Conservation (phyloP, 1,140 invertebrate genomes). For the Heterodera schachtii region DNA sequence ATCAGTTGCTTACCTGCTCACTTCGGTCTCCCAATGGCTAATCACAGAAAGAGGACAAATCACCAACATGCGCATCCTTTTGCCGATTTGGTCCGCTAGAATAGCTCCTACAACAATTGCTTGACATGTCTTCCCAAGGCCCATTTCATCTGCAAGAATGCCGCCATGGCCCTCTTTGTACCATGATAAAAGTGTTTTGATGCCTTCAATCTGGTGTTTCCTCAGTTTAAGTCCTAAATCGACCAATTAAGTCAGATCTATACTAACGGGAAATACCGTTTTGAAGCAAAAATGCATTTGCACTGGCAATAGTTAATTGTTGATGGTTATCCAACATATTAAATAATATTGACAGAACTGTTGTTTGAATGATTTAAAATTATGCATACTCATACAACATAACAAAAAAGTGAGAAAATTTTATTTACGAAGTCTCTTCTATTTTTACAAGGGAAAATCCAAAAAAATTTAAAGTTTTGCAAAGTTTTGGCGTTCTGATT, state of each 20-base stretch:
- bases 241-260: not conserved
- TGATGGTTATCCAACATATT: not conserved
- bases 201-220: constrained; percentile 94
- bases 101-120: constrained; percentile 65
- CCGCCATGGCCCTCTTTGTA: constrained; percentile 34
- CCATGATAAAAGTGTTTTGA: constrained; percentile 99
- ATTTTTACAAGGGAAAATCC: too few species aligned
- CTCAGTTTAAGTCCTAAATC: constrained; percentile 28
- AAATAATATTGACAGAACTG: too few species aligned
- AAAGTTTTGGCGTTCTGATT: too few species aligned
- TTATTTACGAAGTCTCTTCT: too few species aligned
- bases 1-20: constrained; percentile 59
- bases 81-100: constrained; percentile 43
- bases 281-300: not conserved
- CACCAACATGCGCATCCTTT: constrained; percentile 58
- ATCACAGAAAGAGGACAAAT: constrained; percentile 67
- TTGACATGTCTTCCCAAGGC: constrained; percentile 68
- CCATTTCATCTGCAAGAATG: constrained; percentile 69
- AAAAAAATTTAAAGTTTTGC: too few species aligned
- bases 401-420: too few species aligned
- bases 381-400: too few species aligned
- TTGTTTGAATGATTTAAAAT: too few species aligned
- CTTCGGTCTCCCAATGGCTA: constrained; percentile 67
- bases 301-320: not conserved
- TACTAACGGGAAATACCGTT: not conserved